These are phyloP conservation scores for Seladonia tumulorum DNA, from an alignment of 2,888 invertebrate genomes.

Conservation along the genomic window DNA sequence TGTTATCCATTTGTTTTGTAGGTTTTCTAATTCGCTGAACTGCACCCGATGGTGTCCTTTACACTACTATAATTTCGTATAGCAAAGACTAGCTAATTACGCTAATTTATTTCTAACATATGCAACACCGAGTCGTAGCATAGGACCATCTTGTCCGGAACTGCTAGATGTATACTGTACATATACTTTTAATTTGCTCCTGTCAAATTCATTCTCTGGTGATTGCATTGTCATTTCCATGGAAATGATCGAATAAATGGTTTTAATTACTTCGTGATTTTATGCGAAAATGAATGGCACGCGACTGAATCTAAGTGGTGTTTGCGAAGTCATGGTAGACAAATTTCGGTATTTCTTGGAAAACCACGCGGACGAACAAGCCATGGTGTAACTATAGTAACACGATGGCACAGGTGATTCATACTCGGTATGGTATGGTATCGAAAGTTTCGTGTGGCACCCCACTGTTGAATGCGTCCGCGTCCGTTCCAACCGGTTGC, in stretches of 20 bases:
- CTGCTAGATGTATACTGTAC: no score
- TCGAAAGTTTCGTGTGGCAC: slow-evolving; percentile 65
- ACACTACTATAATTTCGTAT: no score
- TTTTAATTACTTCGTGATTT: background rate
- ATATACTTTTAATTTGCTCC: no score
- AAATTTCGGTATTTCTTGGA: slow-evolving; percentile 18
- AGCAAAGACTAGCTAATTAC: no score
- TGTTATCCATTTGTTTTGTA: no score
- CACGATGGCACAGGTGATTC: slow-evolving; percentile 76
- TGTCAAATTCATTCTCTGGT: no score
- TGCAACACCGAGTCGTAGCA: no score
- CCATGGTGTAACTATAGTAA: slow-evolving; percentile 67
- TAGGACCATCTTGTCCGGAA: no score
- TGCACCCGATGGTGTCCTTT: no score
- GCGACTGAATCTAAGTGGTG: background rate
- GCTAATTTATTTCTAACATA: no score
- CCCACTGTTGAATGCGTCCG: slow-evolving; percentile 53
- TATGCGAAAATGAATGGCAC: background rate
- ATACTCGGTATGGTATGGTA: slow-evolving; percentile 59
- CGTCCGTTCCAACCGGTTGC: slow-evolving; percentile 65
- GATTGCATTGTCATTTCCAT: background rate
- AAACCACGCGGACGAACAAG: slow-evolving; percentile 16
- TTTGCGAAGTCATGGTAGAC: background rate
- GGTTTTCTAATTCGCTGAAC: no score
- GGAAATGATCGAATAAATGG: background rate